Evolutionary conservation across 23 tunicate species (phyloP).

Genomic region (Aplidium turbinatum): DNA sequence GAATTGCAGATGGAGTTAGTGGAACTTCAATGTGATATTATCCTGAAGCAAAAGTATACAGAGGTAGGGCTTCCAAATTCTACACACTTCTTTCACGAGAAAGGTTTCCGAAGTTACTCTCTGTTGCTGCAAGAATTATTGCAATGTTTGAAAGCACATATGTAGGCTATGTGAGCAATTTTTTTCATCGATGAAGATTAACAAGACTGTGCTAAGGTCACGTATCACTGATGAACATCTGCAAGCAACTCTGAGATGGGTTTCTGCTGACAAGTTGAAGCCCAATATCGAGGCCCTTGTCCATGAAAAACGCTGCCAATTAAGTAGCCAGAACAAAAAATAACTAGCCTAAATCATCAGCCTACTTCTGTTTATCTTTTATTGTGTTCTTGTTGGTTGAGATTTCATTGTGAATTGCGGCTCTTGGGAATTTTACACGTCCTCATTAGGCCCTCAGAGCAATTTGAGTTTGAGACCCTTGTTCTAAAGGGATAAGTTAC

Average conservation of each 20-base stretch:
- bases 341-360: background rate
- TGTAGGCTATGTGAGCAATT: conserved; percentile 59
- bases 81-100: conserved; percentile 55
- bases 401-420: conserved; percentile 5
- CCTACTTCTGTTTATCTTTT: conserved; percentile 18
- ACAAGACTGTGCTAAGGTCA: conserved; percentile 45
- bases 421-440: conserved; percentile 31
- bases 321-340: conserved; percentile 37
- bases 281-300: conserved; percentile 47
- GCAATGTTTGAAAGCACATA: conserved; percentile 70
- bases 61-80: too few relatives aligned
- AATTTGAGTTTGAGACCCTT: too few relatives aligned
- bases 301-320: conserved; percentile 33
- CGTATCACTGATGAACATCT: conserved; percentile 59
- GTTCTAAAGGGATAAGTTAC: too few relatives aligned
- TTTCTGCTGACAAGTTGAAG: conserved; percentile 32
- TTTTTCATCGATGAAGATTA: conserved; percentile 42
- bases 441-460: too few relatives aligned
- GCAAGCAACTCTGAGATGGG: conserved; percentile 54
- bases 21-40: too few relatives aligned
- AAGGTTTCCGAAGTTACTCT: conserved; percentile 49
- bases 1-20: too few relatives aligned
- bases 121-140: conserved; percentile 50
- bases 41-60: too few relatives aligned
- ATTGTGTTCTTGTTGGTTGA: conserved; percentile 16